Conservation (phyloP, 2,888 invertebrate species). For the Melinopterus prodromus region DNA sequence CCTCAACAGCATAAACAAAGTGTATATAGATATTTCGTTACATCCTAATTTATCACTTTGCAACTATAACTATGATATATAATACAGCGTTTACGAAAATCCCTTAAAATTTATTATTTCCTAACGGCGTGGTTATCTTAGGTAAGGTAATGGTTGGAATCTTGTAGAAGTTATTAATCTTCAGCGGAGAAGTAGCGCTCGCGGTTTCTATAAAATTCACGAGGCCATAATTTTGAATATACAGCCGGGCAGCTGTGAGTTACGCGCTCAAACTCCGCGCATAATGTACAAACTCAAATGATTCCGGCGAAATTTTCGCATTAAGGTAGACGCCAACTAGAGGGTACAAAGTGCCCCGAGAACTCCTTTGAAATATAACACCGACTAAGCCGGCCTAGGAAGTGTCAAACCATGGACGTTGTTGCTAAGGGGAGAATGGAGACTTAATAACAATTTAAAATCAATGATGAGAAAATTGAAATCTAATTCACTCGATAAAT, state of each 20-base stretch:
- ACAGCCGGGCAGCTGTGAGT: background rate
- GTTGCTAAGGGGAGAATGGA: too few relatives aligned
- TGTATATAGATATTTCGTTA: too few relatives aligned
- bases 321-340: background rate
- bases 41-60: too few relatives aligned
- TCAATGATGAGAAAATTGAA: too few relatives aligned
- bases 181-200: background rate
- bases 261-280: background rate
- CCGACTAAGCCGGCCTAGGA: background rate
- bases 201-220: background rate
- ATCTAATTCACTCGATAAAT: too few relatives aligned
- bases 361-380: background rate
- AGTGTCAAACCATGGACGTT: too few relatives aligned
- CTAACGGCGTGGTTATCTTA: background rate
- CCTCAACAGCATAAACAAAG: too few relatives aligned
- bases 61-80: background rate
- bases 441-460: too few relatives aligned
- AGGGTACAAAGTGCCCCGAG: background rate
- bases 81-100: background rate
- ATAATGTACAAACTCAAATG: constrained; percentile 4
- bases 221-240: background rate
- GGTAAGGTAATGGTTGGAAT: background rate
- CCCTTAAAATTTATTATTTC: background rate
- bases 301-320: background rate
- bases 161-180: background rate